Conservation (phyloP, 1,140 invertebrate species). For the Cydia amplana region DNA sequence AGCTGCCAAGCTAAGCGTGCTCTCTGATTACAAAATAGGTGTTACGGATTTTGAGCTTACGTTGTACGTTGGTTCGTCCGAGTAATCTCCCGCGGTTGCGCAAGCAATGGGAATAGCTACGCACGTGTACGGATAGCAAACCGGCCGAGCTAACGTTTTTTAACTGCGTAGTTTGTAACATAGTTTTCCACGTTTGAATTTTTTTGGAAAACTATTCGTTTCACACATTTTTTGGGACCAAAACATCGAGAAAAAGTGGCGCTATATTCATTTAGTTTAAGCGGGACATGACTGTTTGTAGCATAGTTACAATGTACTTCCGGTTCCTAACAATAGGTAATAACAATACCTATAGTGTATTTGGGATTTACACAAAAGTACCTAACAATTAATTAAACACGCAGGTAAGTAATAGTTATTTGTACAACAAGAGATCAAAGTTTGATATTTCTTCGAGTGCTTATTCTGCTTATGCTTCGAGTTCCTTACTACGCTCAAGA, state of each 20-base stretch:
- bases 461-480: too few species aligned
- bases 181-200: background rate
- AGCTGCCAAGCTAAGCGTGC: too few species aligned
- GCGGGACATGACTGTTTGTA: background rate
- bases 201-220: background rate
- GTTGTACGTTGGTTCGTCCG: background rate
- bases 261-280: background rate
- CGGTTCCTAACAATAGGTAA: too few species aligned
- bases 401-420: too few species aligned
- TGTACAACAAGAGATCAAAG: too few species aligned
- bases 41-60: conserved; percentile 7
- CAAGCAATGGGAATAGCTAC: background rate
- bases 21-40: conserved; percentile 28
- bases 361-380: too few species aligned
- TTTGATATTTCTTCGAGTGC: too few species aligned
- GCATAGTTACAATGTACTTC: background rate
- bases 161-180: conserved; percentile 37
- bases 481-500: too few species aligned
- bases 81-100: background rate
- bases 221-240: background rate
- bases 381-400: too few species aligned
- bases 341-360: too few species aligned
- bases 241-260: background rate
- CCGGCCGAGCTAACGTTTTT: conserved; percentile 38
- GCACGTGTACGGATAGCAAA: conserved; percentile 34